Evolutionary conservation across 1,140 invertebrate genomes (phyloP), one percentile per base, ranked within the genome.

Genomic region (Bombus cullumanus): DNA sequence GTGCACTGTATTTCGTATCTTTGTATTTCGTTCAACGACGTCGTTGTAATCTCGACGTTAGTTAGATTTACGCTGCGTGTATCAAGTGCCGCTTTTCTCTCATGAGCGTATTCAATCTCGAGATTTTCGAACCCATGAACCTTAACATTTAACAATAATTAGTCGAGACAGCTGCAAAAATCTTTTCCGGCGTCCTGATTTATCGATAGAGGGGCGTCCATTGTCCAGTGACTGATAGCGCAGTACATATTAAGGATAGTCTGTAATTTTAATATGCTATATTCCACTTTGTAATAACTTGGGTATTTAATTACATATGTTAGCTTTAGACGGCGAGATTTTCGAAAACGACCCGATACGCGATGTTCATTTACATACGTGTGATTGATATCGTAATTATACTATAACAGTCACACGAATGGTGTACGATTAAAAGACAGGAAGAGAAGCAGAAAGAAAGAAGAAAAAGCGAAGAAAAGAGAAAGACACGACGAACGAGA

Each of bases 231-330:
- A 90, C 81, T 90, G 89, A 86, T 81, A 83, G 72, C 37, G 77
- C 82, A n/a, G 71, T 89, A 82, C 74, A 37, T 43, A 13, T 89
- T 86, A 90, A 89, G 87, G 87, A 81, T 85, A 88, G 86, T 87
- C 13, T n/a, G 81, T 89, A 89, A 87, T 91, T 92, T 91, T 89
- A 88, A 88, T 91, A 89, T 66, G 81, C 79, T 92, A 88, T 90
- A 92, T 92, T 91, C 90, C 86, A 91, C 92, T 92, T 93, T 91
- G 91, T 88, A 91, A 91, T 92, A 90, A 81, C 78, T 87, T 83
- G 87, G 89, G 73, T 89, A 90, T 91, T 91, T 89, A 92, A 88
- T 86, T 90, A 91, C 86, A 86, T 90, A 87, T 81, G 91, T 71
- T 92, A 92, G 90, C 89, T 92, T 90, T 91, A 91, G 87, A 87